Conservation (phyloP, 2,797 vertebrate species). For the Lophura swinhoii region DNA sequence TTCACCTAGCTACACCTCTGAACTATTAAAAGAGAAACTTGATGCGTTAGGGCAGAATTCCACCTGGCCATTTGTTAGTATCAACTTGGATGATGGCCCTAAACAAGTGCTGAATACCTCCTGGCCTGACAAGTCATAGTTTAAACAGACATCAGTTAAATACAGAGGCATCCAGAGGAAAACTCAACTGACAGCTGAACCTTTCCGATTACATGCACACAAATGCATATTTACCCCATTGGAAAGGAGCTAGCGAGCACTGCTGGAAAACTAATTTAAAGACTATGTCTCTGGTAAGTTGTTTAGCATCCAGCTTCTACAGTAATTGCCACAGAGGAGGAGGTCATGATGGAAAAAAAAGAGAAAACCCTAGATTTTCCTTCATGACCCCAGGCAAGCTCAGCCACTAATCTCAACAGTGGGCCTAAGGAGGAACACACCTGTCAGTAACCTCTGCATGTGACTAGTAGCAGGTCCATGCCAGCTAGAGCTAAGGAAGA, state of each 20-base stretch:
- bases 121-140: neutral
- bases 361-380: neutral
- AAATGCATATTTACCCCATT: neutral
- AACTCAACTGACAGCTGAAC: neutral
- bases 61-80: neutral
- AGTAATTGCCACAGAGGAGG: neutral
- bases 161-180: neutral
- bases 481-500: neutral
- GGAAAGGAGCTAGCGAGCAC: neutral
- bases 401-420: neutral
- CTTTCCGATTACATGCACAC: neutral
- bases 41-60: neutral
- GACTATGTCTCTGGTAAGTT: neutral
- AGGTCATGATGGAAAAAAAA: neutral
- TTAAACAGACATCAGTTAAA: neutral
- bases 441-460: neutral
- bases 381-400: neutral
- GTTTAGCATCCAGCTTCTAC: neutral
- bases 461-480: accelerated
- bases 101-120: neutral
- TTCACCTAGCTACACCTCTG: neutral
- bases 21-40: neutral
- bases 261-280: neutral
- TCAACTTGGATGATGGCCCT: neutral
- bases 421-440: neutral